Conservation (phyloP, 2,113 vertebrate genomes). For the Corydoras maculifer region DNA sequence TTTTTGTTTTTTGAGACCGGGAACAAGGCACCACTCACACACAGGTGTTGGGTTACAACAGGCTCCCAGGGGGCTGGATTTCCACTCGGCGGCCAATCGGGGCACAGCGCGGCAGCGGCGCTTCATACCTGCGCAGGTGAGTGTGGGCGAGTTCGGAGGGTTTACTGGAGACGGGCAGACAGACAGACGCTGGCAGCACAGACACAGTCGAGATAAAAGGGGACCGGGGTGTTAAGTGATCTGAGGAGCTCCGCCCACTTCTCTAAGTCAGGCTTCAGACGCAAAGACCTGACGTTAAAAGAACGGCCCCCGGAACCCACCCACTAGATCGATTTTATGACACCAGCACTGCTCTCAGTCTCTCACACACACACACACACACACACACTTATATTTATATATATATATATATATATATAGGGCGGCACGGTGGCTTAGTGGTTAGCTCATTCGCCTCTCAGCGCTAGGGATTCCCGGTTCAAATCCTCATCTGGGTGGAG, state of each 20-base stretch:
- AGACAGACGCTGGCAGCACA: constrained; percentile 31
- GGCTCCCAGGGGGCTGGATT: constrained; percentile 35
- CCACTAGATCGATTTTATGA: too few species aligned
- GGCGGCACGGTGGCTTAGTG: too few species aligned
- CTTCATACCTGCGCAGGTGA: constrained; percentile 49
- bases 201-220: constrained; percentile 33
- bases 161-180: constrained; percentile 33
- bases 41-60: constrained; percentile 62
- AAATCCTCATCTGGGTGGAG: too few species aligned
- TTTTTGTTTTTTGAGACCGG: constrained; percentile 15
- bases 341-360: too few species aligned
- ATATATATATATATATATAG: too few species aligned
- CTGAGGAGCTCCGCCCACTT: background rate
- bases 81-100: constrained; percentile 33
- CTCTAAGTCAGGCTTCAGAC: background rate
- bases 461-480: too few species aligned
- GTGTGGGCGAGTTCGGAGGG: background rate
- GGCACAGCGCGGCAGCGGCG: constrained; percentile 2
- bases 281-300: too few species aligned
- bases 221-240: constrained; percentile 4
- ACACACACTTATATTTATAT: too few species aligned
- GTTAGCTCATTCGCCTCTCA: too few species aligned
- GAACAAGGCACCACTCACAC: constrained; percentile 31
- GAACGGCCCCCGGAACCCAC: too few species aligned
- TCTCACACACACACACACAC: too few species aligned